Conservation (phyloP, 2,888 invertebrate species). For the Thecocarcelia acutangulata region DNA sequence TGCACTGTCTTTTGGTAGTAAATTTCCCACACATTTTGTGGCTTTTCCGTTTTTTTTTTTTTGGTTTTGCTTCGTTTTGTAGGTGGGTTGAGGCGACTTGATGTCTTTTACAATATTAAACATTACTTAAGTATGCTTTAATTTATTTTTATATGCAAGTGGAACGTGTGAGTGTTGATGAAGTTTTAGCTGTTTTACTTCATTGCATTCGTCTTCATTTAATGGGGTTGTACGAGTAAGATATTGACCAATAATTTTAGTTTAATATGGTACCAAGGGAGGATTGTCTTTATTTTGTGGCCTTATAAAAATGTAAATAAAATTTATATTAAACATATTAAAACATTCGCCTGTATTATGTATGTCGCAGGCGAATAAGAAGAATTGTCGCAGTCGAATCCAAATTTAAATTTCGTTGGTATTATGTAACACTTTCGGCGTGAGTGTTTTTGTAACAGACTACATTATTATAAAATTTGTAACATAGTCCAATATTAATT, state of each 20-base stretch:
- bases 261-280: constrained; percentile 41
- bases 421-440: too few species aligned
- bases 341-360: too few species aligned
- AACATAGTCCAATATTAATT: too few species aligned
- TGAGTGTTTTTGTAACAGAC: too few species aligned
- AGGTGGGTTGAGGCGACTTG: background rate
- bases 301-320: background rate
- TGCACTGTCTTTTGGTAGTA: constrained; percentile 16
- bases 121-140: constrained; percentile 57
- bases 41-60: constrained; percentile 21
- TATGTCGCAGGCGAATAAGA: too few species aligned
- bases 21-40: constrained; percentile 1
- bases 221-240: constrained; percentile 56
- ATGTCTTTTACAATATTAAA: constrained; percentile 47
- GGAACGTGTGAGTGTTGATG: background rate
- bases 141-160: constrained; percentile 55
- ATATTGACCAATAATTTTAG: constrained; percentile 63
- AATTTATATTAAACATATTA: constrained; percentile 25
- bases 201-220: constrained; percentile 46
- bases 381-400: too few species aligned
- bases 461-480: too few species aligned
- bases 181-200: constrained; percentile 13
- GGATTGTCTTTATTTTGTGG: constrained; percentile 21
- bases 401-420: too few species aligned
- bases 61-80: background rate